Evolutionary conservation across 2,888 invertebrate genomes (phyloP).

Genomic region (Eretmocerus hayati): DNA sequence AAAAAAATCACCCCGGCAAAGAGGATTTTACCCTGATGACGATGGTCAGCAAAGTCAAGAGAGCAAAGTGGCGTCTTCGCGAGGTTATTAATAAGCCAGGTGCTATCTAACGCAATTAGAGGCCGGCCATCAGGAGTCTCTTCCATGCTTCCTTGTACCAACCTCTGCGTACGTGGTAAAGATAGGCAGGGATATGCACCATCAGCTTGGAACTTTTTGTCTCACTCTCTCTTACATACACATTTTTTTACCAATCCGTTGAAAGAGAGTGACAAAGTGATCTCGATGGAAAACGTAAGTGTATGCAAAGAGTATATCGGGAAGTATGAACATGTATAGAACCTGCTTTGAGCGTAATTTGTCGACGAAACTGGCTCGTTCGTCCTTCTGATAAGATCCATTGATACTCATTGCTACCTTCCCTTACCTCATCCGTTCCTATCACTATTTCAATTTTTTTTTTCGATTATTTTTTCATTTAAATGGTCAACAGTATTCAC

Average conservation of each 20-base stretch:
- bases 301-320: neutral
- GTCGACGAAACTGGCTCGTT: constrained; percentile 19
- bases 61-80: constrained; percentile 23
- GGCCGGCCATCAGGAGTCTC: too few relatives aligned
- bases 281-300: constrained; percentile 1
- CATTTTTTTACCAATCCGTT: too few relatives aligned
- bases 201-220: too few relatives aligned
- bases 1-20: neutral
- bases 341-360: constrained; percentile 23
- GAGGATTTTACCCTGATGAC: neutral
- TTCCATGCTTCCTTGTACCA: too few relatives aligned
- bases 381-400: constrained; percentile 21
- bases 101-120: constrained; percentile 47
- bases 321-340: neutral
- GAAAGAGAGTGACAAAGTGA: constrained; percentile 21
- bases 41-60: neutral
- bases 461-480: too few relatives aligned
- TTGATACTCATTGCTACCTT: constrained; percentile 8
- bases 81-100: constrained; percentile 45
- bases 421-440: neutral
- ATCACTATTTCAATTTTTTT: neutral
- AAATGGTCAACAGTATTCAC: too few relatives aligned
- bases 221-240: too few relatives aligned
- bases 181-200: constrained; percentile 25
- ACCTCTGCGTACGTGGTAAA: constrained; percentile 32